These are phyloP conservation scores for Biston stratarius DNA, from an alignment of 2,888 invertebrate genomes.

Conservation along the genomic window DNA sequence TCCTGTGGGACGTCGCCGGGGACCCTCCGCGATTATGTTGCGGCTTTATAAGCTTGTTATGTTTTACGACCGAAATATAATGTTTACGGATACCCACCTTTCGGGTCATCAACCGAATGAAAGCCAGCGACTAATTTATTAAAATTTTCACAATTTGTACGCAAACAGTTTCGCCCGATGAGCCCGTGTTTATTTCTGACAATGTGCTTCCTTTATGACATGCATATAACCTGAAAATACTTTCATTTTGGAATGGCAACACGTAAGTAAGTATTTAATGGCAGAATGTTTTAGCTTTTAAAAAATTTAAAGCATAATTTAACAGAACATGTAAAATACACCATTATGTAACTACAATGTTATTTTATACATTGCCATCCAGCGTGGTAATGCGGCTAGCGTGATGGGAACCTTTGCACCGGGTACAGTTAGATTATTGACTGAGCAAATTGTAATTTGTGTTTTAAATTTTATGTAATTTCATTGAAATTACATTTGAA, in stretches of 20 bases:
- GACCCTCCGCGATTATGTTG: slow-evolving; percentile 80
- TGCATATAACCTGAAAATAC: slow-evolving; percentile 28
- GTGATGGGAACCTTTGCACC: too few species aligned
- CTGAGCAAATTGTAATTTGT: too few species aligned
- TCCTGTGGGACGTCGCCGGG: slow-evolving; percentile 73
- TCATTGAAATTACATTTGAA: too few species aligned
- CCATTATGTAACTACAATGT: too few species aligned
- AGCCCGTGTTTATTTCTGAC: slow-evolving; percentile 43
- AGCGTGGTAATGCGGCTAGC: too few species aligned
- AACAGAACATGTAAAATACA: background rate
- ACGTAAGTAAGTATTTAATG: slow-evolving; percentile 11
- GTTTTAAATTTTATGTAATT: too few species aligned
- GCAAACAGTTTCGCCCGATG: slow-evolving; percentile 42
- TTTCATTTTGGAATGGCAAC: slow-evolving; percentile 19
- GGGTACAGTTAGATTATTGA: too few species aligned
- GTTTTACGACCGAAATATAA: slow-evolving; percentile 78
- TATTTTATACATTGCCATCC: too few species aligned
- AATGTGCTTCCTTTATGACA: slow-evolving; percentile 38
- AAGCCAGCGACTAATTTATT: slow-evolving; percentile 56
- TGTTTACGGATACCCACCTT: slow-evolving; percentile 71
- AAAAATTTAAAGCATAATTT: slow-evolving; percentile 7
- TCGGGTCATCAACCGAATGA: slow-evolving; percentile 55
- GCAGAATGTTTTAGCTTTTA: slow-evolving; percentile 1
- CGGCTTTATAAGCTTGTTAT: slow-evolving; percentile 84
- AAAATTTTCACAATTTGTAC: slow-evolving; percentile 56